A percentile compares a stretch with the other conserved stretches of the same genome.
Evolutionary conservation across 2,888 invertebrate genomes (phyloP).

Genomic region (Schrankia costaestrigalis): DNA sequence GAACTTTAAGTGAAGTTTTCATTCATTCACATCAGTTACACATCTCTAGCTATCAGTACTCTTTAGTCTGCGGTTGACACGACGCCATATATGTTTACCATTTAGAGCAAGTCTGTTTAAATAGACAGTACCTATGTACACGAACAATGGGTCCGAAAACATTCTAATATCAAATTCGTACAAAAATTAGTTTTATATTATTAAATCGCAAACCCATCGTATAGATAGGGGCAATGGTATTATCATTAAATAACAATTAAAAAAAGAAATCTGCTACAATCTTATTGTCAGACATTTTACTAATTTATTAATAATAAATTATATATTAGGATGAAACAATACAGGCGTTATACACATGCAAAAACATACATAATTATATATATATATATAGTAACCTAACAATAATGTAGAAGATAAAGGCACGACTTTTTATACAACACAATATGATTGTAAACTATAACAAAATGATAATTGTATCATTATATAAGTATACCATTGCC

Average conservation of each 20-base stretch:
- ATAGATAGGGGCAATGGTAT: constrained; percentile 32
- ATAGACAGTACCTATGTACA: constrained; percentile 46
- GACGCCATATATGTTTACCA: no score
- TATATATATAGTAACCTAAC: no score
- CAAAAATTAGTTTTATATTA: constrained; percentile 41
- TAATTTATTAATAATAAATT: constrained; percentile 13
- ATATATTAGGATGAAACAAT: constrained; percentile 6
- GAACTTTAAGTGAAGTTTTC: no score
- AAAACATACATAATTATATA: no score
- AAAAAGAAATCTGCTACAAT: not conserved
- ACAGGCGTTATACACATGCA: constrained; percentile 20
- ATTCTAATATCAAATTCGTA: constrained; percentile 60
- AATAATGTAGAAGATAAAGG: constrained; percentile 1
- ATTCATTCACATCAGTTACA: no score
- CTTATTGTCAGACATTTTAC: constrained; percentile 9
- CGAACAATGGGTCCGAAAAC: constrained; percentile 24
- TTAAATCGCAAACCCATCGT: constrained; percentile 32
- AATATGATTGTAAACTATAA: no score
- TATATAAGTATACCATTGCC: constrained; percentile 29
- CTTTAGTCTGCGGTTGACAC: no score
- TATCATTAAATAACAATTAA: not conserved
- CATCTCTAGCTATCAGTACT: no score
- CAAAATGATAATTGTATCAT: no score
- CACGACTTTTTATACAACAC: constrained; percentile 2
- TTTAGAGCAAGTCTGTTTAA: no score